phyloP scores from a whole-genome alignment of 2,888 invertebrate genomes.

The Synergus gifuensis region DNA sequence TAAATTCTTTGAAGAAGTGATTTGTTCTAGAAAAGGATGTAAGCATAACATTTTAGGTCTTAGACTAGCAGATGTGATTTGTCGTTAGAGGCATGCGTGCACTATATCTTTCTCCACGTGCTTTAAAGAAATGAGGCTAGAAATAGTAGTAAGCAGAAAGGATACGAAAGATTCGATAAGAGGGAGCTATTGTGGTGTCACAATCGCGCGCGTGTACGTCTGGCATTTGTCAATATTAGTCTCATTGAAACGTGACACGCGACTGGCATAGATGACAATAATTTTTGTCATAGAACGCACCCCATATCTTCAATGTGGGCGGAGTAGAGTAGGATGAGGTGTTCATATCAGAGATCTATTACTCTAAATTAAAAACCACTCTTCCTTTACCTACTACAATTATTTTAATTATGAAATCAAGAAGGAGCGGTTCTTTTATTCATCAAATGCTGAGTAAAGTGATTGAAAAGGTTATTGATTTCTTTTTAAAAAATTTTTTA shows the following conservation, averaged over 20 bases:
- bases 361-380: background rate
- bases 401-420: too few species aligned
- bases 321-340: background rate
- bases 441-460: too few species aligned
- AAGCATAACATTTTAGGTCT: background rate
- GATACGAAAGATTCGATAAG: conserved; percentile 51
- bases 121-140: conserved; percentile 53
- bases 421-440: too few species aligned
- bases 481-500: too few species aligned
- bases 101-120: conserved; percentile 40
- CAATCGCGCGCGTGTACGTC: background rate
- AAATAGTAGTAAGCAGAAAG: conserved; percentile 51
- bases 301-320: background rate
- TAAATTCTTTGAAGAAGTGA: too few species aligned
- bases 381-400: background rate
- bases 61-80: background rate
- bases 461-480: background rate
- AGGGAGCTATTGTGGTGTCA: conserved; percentile 50
- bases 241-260: conserved; percentile 48
- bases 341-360: background rate
- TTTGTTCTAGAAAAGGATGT: too few species aligned
- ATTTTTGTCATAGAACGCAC: background rate
- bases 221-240: conserved; percentile 54
- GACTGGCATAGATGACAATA: conserved; percentile 12
- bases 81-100: background rate